These are phyloP conservation scores for Ectropis crepuscularia DNA, from an alignment of 2,888 invertebrate species.

Conservation along the genomic window DNA sequence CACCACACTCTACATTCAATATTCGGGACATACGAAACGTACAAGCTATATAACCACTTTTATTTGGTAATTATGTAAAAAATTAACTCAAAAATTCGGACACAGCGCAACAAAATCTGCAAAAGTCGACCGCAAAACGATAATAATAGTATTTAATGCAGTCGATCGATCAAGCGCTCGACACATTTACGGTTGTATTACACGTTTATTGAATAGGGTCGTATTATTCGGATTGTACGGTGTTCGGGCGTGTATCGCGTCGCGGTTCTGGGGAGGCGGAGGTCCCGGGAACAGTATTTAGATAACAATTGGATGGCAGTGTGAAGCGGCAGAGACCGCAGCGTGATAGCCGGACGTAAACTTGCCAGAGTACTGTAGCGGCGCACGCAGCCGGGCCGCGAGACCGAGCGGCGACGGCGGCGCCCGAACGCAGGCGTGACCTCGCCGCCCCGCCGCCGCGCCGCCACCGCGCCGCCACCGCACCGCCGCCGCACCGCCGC, in stretches of 20 bases:
- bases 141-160: slow-evolving; percentile 80
- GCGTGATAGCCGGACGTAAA: slow-evolving; percentile 76
- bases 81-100: slow-evolving; percentile 58
- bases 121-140: slow-evolving; percentile 70
- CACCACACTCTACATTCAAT: slow-evolving; percentile 58
- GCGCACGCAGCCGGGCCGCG: slow-evolving; percentile 78
- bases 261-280: slow-evolving; percentile 64
- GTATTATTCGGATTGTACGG: slow-evolving; percentile 50
- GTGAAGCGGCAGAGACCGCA: slow-evolving; percentile 77
- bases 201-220: slow-evolving; percentile 57
- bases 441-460: slow-evolving; percentile 62
- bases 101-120: slow-evolving; percentile 73
- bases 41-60: slow-evolving; percentile 58
- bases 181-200: slow-evolving; percentile 64
- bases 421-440: slow-evolving; percentile 74
- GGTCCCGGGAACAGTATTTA: slow-evolving; percentile 72
- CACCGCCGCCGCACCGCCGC: slow-evolving; percentile 31
- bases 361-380: slow-evolving; percentile 68
- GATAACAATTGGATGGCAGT: slow-evolving; percentile 80
- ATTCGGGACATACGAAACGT: slow-evolving; percentile 53
- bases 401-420: slow-evolving; percentile 60
- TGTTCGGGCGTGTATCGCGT: slow-evolving; percentile 62
- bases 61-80: slow-evolving; percentile 48
- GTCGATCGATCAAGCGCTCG: slow-evolving; percentile 79
- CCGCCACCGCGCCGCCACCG: slow-evolving; percentile 53